These are phyloP conservation scores for Coenonympha arcania DNA, from an alignment of 2,888 invertebrate genomes.

Conservation along the genomic window DNA sequence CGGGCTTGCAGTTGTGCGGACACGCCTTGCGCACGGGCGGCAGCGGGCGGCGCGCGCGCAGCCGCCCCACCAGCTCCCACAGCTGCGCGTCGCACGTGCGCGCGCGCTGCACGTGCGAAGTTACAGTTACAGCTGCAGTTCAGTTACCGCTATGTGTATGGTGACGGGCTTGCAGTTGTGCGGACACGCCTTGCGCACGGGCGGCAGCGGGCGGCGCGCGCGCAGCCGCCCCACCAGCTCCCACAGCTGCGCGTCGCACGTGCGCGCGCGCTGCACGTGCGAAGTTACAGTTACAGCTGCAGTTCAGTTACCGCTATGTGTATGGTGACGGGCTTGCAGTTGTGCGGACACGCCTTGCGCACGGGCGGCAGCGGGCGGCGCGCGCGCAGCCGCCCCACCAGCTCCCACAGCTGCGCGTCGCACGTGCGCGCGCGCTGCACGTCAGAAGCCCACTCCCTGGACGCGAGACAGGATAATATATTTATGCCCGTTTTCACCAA, in stretches of 20 bases:
- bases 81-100: conserved; percentile 40
- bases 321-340: conserved; percentile 41
- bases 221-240: conserved; percentile 42
- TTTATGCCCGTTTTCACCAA: too few relatives aligned
- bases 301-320: conserved; percentile 43
- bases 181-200: conserved; percentile 38
- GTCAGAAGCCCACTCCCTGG: too few relatives aligned
- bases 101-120: conserved; percentile 38
- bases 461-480: too few relatives aligned
- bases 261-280: conserved; percentile 33
- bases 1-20: conserved; percentile 40
- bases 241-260: conserved; percentile 46
- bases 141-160: conserved; percentile 38
- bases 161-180: conserved; percentile 42
- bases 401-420: conserved; percentile 45
- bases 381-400: conserved; percentile 43
- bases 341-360: conserved; percentile 37
- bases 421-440: conserved; percentile 36
- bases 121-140: too few relatives aligned
- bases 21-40: conserved; percentile 41
- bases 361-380: conserved; percentile 43
- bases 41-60: conserved; percentile 45
- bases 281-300: too few relatives aligned
- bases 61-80: conserved; percentile 41
- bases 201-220: conserved; percentile 41